Evolutionary conservation across 2,113 vertebrate genomes (phyloP), one percentile per base, ranked within the genome.

Genomic region (Notiomystis cincta): DNA sequence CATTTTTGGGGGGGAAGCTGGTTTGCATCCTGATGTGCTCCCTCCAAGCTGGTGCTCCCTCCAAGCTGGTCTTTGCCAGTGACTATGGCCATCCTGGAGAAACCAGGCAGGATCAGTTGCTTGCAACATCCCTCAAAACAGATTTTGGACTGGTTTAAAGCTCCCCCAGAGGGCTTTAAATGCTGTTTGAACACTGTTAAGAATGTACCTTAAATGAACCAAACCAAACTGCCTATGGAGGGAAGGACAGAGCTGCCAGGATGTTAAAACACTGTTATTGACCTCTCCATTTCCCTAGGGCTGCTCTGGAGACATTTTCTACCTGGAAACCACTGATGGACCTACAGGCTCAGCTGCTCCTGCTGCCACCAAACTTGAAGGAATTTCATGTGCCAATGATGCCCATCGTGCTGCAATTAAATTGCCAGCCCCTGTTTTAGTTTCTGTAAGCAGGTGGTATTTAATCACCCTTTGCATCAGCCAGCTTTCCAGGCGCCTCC

Each of bases 331-430:
- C 0, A 4, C 54, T 38, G 84, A 70, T 51, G 73, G 91, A 53
- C 42, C 40, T 87, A 60, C 57, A 89, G 67, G 72, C 51, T 82
- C 64, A 86, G 94, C 73, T 87, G 82, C 71, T 95, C 70, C 83
- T 64, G 93, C 88, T 79, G 90, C 92, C 93, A 71, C 78, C 0
- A 2, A 89, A 90, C 54, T 64, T 48, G 66, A 96, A 56, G 87
- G 71, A 93, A 95, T 95, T 94, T 96, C 96, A 96, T 5, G 2
- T 96, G 91, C 90, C 89, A 94, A 38, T 17, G 61, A 84, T 90
- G 93, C 95, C 91, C 92, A 67, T 88, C 12, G 0, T 62, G 33
- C 67, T 54, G 64, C 88, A 93, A 95, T 96, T 95, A 93, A 96
- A 97, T 67, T 86, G 89, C 90, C 83, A 86, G 87, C 47, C 88